Evolutionary conservation across 2,888 invertebrate species (phyloP).

Genomic region (Plagodis dolabraria): DNA sequence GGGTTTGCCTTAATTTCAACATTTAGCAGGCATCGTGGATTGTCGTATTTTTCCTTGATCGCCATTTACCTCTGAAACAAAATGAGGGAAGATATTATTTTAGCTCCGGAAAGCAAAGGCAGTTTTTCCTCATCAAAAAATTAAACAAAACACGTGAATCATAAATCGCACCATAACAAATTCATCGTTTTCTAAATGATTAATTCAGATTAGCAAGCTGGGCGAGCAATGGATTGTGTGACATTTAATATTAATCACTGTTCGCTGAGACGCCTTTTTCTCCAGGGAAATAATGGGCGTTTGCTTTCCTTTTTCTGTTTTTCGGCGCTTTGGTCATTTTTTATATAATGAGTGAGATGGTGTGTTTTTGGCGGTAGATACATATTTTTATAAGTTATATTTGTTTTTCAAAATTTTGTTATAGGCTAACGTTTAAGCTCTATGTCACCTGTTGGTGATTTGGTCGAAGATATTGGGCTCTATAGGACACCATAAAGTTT

Average conservation of each 20-base stretch:
- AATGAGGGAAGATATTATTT: no score
- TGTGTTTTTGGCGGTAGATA: background rate
- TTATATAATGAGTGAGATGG: constrained; percentile 8
- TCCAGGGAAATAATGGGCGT: constrained; percentile 37
- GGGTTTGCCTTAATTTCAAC: no score
- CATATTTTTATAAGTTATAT: background rate
- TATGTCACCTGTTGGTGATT: no score
- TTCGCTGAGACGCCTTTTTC: constrained; percentile 30
- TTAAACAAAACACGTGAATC: background rate
- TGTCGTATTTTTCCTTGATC: no score
- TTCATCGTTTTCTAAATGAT: constrained; percentile 40
- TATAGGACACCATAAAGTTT: no score
- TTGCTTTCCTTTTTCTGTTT: constrained; percentile 32
- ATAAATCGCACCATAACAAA: constrained; percentile 28
- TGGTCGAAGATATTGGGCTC: no score
- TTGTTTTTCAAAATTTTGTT: no score
- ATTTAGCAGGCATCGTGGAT: no score
- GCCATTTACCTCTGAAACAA: no score
- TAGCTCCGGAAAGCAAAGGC: no score
- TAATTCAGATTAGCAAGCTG: constrained; percentile 42
- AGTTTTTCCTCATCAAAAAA: no score
- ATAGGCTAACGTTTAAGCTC: no score
- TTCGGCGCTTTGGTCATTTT: constrained; percentile 13
- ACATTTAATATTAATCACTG: constrained; percentile 46
- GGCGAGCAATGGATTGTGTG: constrained; percentile 32